Evolutionary conservation across 2,888 invertebrate genomes (phyloP).

Genomic region (Corythucha ciliata): DNA sequence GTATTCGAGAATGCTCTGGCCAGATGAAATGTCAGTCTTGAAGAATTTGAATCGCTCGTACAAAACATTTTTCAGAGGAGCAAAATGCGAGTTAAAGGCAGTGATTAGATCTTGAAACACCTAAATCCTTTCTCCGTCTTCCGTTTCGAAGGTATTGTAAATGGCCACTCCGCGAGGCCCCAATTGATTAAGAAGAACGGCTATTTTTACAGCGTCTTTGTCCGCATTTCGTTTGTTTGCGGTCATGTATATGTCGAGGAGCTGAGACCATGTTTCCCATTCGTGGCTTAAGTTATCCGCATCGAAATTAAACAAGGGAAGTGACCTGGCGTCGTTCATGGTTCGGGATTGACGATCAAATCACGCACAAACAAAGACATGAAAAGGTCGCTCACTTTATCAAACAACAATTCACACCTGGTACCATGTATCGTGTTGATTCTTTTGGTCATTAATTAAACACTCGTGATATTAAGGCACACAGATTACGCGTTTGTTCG

Average conservation of each 20-base stretch:
- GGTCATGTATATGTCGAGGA: not conserved
- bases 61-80: constrained; percentile 5
- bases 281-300: not conserved
- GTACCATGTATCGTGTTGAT: too few species aligned
- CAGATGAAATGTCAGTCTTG: not conserved
- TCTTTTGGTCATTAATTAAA: too few species aligned
- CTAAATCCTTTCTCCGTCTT: too few species aligned
- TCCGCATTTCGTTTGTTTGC: not conserved
- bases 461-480: too few species aligned
- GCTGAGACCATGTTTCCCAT: not conserved
- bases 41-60: constrained; percentile 9
- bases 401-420: too few species aligned
- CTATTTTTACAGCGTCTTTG: not conserved
- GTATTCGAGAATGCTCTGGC: not conserved
- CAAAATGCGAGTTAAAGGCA: constrained; percentile 6
- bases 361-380: too few species aligned
- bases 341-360: too few species aligned
- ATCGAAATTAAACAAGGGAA: not conserved
- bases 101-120: not conserved
- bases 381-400: too few species aligned
- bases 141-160: not conserved
- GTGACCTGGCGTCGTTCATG: constrained; percentile 3
- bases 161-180: not conserved
- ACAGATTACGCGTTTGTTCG: too few species aligned
- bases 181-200: not conserved